phyloP scores from a whole-genome alignment of 2,888 invertebrate genomes.

The Saturnia pavonia region DNA sequence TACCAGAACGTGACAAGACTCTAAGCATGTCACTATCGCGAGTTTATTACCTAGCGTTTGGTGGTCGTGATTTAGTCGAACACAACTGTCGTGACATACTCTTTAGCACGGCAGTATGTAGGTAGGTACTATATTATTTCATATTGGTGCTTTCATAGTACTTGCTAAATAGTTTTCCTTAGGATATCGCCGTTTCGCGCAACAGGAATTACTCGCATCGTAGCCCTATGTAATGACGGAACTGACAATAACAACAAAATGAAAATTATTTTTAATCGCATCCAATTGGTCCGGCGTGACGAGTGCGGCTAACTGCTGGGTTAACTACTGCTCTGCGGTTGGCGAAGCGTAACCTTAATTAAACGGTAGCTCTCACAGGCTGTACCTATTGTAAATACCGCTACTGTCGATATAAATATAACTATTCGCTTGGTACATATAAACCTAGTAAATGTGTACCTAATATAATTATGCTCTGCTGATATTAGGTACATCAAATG shows the following conservation, averaged over 20 bases:
- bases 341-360: conserved; percentile 74
- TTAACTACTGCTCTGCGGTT: conserved; percentile 58
- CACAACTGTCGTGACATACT: no score
- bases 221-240: conserved; percentile 61
- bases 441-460: background rate
- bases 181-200: conserved; percentile 30
- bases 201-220: conserved; percentile 72
- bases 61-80: no score
- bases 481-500: no score
- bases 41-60: no score
- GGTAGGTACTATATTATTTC: no score
- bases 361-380: conserved; percentile 61
- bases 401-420: conserved; percentile 13
- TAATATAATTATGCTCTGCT: no score
- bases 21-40: no score
- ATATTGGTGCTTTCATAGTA: no score
- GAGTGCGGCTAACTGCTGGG: conserved; percentile 51
- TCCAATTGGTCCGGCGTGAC: conserved; percentile 69
- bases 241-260: conserved; percentile 73
- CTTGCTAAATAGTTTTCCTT: background rate
- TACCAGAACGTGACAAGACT: no score
- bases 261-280: conserved; percentile 80
- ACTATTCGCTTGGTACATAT: background rate
- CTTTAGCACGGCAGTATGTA: no score
- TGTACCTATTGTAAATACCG: conserved; percentile 25